phyloP scores from a whole-genome alignment of 2,797 vertebrate genomes.

The Callimico goeldii region DNA sequence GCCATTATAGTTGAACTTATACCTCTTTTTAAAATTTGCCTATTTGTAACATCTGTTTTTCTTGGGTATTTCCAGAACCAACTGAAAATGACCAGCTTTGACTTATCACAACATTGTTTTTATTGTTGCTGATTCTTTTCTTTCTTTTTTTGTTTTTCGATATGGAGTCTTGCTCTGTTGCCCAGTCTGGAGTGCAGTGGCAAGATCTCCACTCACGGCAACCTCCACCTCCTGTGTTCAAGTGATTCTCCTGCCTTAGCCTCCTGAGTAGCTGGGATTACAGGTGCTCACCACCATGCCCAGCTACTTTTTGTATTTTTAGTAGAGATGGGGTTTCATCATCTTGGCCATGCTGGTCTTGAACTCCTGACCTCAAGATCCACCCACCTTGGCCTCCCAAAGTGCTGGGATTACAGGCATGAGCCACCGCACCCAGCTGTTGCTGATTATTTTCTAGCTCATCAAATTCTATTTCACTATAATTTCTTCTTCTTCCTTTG shows the following conservation, averaged over 20 bases:
- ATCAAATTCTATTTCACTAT: neutral
- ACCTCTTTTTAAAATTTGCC: conserved; percentile 1
- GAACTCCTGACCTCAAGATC: neutral
- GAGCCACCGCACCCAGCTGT: rapidly evolving
- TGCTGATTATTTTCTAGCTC: neutral
- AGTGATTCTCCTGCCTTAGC: neutral
- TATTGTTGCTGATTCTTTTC: neutral
- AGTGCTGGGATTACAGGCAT: neutral
- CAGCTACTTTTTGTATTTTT: neutral
- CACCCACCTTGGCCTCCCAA: neutral
- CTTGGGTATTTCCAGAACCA: neutral
- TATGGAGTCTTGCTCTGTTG: neutral
- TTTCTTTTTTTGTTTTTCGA: neutral
- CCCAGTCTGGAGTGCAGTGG: neutral
- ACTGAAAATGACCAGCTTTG: neutral
- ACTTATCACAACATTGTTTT: neutral
- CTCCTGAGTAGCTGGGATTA: neutral
- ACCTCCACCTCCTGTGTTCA: neutral
- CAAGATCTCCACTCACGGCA: neutral
- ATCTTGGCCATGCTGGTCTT: neutral
- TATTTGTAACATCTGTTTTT: neutral
- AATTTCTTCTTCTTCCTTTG: conserved; percentile 7
- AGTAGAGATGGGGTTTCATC: neutral
- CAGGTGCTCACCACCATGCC: neutral
- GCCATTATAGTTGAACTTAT: neutral